Conservation (phyloP, 2,888 invertebrate genomes). For the Teleogryllus oceanicus region DNA sequence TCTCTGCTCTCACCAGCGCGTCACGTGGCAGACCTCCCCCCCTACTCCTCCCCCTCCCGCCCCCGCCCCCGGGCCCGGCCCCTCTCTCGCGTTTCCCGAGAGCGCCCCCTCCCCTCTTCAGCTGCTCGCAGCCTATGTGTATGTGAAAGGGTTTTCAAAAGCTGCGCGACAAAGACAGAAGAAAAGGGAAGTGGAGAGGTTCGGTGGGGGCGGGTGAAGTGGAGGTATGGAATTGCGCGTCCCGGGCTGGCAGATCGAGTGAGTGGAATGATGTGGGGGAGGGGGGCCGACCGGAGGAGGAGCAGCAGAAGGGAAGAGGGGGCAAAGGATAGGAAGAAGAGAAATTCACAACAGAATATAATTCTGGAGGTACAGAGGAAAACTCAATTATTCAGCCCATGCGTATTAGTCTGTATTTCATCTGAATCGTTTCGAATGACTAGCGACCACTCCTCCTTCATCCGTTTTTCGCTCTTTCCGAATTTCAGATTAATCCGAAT, state of each 20-base stretch:
- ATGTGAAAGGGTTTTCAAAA: slow-evolving; percentile 32
- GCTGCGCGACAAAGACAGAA: slow-evolving; percentile 19
- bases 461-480: slow-evolving; percentile 22
- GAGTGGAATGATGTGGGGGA: neutral
- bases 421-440: slow-evolving; percentile 26
- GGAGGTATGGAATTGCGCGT: neutral
- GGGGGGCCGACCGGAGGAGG: neutral
- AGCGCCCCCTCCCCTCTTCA: no score
- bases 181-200: slow-evolving; percentile 23
- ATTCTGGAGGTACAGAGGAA: slow-evolving; percentile 23
- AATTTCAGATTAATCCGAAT: slow-evolving; percentile 31
- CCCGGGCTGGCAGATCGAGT: no score
- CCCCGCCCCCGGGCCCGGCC: slow-evolving; percentile 11
- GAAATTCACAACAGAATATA: slow-evolving; percentile 24
- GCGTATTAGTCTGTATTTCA: slow-evolving; percentile 31
- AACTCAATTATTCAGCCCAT: slow-evolving; percentile 32
- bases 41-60: neutral
- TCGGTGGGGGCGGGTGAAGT: neutral
- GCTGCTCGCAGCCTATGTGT: neutral
- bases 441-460: neutral
- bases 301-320: neutral
- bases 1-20: slow-evolving; percentile 28
- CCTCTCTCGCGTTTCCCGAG: slow-evolving; percentile 26
- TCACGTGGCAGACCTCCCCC: slow-evolving; percentile 21
- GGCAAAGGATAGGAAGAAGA: neutral